Percentiles rank a stretch among this genome's conserved stretches.
Evolutionary conservation across 1,140 invertebrate species (phyloP).

Genomic region (Anastrepha obliqua): DNA sequence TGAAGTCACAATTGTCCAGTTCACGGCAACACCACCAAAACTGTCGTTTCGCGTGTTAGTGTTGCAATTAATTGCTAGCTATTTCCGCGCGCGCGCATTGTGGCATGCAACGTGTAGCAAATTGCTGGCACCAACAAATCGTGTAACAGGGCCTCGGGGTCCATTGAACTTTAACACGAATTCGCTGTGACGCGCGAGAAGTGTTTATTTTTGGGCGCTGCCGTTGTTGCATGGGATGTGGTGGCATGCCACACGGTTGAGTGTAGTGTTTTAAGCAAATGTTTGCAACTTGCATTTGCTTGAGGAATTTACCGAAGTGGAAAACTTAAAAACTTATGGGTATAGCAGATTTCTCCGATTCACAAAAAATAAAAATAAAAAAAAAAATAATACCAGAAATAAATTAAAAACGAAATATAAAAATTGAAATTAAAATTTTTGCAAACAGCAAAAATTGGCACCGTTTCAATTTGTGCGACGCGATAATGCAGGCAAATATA

Average conservation of each 20-base stretch:
- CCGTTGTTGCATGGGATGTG: background rate
- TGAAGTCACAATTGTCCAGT: conserved; percentile 32
- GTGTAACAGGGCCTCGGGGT: conserved; percentile 12
- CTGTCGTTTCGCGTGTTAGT: conserved; percentile 32
- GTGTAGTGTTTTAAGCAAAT: conserved; percentile 12
- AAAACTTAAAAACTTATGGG: conserved; percentile 9
- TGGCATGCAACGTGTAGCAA: conserved; percentile 35
- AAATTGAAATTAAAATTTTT: conserved; percentile 51
- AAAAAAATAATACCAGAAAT: background rate
- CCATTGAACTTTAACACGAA: conserved; percentile 51
- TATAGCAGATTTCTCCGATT: conserved; percentile 33
- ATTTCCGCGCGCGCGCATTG: conserved; percentile 41
- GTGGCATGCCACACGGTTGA: conserved; percentile 7
- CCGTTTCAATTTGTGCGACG: conserved; percentile 27
- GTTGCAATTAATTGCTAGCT: conserved; percentile 46
- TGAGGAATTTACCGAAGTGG: background rate
- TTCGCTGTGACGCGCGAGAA: conserved; percentile 44
- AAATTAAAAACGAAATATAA: background rate
- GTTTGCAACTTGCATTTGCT: conserved; percentile 27
- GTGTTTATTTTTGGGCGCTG: conserved; percentile 50
- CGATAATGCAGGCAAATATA: background rate
- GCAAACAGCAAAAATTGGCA: conserved; percentile 27
- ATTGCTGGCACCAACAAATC: conserved; percentile 19
- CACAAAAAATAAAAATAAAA: background rate
- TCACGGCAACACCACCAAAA: conserved; percentile 23